Conservation (phyloP, 2,888 invertebrate species). For the Sturmia bella region DNA sequence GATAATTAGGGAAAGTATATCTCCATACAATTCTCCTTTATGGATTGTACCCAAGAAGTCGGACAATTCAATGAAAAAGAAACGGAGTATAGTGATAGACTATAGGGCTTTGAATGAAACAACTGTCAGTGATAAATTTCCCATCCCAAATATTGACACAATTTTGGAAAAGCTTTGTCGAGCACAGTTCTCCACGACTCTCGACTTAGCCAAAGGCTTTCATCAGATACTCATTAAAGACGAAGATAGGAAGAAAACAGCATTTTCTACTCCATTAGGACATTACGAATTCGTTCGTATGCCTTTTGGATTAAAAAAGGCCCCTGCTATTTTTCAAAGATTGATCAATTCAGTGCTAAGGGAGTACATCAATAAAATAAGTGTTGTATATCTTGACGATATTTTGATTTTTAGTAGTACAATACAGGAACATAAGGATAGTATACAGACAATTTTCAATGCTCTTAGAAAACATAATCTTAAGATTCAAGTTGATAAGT, state of each 20-base stretch:
- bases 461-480: conserved; percentile 1
- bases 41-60: conserved; percentile 46
- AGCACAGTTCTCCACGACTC: too few relatives aligned
- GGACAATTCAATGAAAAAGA: conserved; percentile 28
- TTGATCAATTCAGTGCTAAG: conserved; percentile 66
- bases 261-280: too few relatives aligned
- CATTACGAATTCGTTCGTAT: conserved; percentile 14
- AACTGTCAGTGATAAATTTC: conserved; percentile 59
- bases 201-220: too few relatives aligned
- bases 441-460: not conserved
- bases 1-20: conserved; percentile 37
- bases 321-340: conserved; percentile 72
- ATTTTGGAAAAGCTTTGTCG: too few relatives aligned
- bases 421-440: not conserved
- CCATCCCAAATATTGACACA: conserved; percentile 71
- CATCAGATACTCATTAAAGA: conserved; percentile 31
- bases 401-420: conserved; percentile 1
- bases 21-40: conserved; percentile 41
- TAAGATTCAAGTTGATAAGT: not conserved
- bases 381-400: conserved; percentile 39
- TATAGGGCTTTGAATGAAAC: conserved; percentile 3
- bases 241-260: not conserved
- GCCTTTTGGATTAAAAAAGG: conserved; percentile 58
- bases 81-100: conserved; percentile 35
- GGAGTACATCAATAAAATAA: conserved; percentile 16